Evolutionary conservation across 2,888 invertebrate genomes (phyloP).

Genomic region (Ganaspis brasiliensis): DNA sequence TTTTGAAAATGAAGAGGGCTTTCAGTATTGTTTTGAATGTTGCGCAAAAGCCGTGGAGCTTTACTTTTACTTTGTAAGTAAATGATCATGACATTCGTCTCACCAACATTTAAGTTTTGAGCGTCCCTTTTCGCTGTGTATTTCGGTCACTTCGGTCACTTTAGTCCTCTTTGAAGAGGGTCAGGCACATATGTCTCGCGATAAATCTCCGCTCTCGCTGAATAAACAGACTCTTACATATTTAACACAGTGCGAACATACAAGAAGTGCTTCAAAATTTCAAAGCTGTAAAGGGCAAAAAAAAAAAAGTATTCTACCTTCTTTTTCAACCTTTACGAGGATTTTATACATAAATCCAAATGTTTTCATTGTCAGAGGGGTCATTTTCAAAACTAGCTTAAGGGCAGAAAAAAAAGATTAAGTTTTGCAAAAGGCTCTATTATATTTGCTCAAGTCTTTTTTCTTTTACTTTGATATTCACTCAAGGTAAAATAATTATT

Average conservation of each 20-base stretch:
- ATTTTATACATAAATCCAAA: neutral
- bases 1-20: neutral
- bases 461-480: too few relatives aligned
- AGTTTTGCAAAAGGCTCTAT: too few relatives aligned
- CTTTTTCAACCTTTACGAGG: neutral
- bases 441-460: too few relatives aligned
- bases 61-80: slow-evolving; percentile 15
- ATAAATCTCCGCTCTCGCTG: slow-evolving; percentile 43
- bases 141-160: slow-evolving; percentile 56
- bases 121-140: slow-evolving; percentile 16
- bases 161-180: slow-evolving; percentile 58
- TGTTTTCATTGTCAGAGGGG: neutral
- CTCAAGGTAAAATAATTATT: too few relatives aligned
- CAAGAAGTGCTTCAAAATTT: slow-evolving; percentile 37
- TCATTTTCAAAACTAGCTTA: neutral
- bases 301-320: slow-evolving; percentile 11
- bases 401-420: too few relatives aligned
- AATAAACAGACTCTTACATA: slow-evolving; percentile 41
- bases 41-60: neutral
- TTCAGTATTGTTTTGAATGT: neutral
- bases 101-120: slow-evolving; percentile 10
- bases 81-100: slow-evolving; percentile 25
- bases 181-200: slow-evolving; percentile 43
- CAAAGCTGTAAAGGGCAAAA: slow-evolving; percentile 38
- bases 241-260: slow-evolving; percentile 44